A percentile compares a stretch with the other conserved stretches of the same genome.
phyloP scores from a whole-genome alignment of 2,888 invertebrate genomes.

The Lordiphosa fenestrarum region DNA sequence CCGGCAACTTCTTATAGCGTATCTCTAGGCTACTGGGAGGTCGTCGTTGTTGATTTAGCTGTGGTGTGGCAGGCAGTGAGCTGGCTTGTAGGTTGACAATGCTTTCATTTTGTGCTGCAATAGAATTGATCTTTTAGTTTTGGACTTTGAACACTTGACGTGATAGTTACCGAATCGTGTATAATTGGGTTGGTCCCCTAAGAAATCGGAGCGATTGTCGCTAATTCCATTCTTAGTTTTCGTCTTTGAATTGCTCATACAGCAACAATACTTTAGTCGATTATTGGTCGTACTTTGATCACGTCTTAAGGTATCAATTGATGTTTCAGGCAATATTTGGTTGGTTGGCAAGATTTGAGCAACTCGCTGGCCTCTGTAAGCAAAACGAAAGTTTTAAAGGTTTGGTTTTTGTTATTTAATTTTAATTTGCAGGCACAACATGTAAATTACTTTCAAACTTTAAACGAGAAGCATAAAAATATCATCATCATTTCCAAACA shows the following conservation, averaged over 20 bases:
- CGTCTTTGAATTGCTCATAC: conserved; percentile 39
- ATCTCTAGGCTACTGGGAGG: conserved; percentile 37
- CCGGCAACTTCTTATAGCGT: conserved; percentile 56
- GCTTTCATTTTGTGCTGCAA: conserved; percentile 1
- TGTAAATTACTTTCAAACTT: too few species aligned
- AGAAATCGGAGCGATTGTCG: not conserved
- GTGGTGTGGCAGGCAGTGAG: conserved; percentile 65
- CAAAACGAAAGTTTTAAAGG: not conserved
- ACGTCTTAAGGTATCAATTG: conserved; percentile 1
- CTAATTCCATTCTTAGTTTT: conserved; percentile 24
- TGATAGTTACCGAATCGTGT: conserved; percentile 3
- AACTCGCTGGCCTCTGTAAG: conserved; percentile 9
- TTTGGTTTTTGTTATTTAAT: too few species aligned
- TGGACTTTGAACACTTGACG: too few species aligned
- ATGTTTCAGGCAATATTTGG: not conserved
- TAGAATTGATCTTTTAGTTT: not conserved
- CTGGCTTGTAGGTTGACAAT: conserved; percentile 30
- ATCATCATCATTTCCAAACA: too few species aligned
- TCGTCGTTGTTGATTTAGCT: conserved; percentile 57
- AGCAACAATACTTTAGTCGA: conserved; percentile 51
- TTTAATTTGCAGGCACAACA: too few species aligned
- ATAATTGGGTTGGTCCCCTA: conserved; percentile 6
- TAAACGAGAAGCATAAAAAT: too few species aligned
- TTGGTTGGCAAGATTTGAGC: not conserved
- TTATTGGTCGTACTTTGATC: conserved; percentile 13